phyloP scores from a whole-genome alignment of 2,888 invertebrate genomes.

The Eledona agricola region DNA sequence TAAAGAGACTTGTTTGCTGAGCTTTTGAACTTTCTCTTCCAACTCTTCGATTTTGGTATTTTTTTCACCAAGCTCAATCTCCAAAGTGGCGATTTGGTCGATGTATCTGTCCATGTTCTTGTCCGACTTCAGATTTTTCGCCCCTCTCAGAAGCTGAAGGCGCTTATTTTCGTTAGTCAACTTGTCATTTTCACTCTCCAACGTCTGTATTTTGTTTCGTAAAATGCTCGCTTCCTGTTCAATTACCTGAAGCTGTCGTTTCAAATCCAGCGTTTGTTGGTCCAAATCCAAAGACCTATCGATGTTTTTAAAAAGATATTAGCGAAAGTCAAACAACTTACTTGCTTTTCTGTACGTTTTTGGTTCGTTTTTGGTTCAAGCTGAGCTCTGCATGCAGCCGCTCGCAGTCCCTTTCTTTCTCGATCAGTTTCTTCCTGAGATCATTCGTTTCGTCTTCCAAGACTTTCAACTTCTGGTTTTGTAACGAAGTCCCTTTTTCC shows the following conservation, averaged over 20 bases:
- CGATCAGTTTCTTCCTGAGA: slow-evolving; percentile 77
- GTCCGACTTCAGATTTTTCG: slow-evolving; percentile 66
- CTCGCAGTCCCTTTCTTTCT: slow-evolving; percentile 85
- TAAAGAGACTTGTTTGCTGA: slow-evolving; percentile 49
- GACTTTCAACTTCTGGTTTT: slow-evolving; percentile 72
- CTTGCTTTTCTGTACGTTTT: slow-evolving; percentile 73
- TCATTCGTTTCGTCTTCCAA: slow-evolving; percentile 79
- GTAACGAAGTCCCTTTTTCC: slow-evolving; percentile 65
- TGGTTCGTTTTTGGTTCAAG: slow-evolving; percentile 68
- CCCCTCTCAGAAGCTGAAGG: slow-evolving; percentile 68
- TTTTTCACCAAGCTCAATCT: slow-evolving; percentile 71
- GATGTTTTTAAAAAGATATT: slow-evolving; percentile 33
- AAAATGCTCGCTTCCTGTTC: slow-evolving; percentile 80
- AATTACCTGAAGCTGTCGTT: slow-evolving; percentile 77
- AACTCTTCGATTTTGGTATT: slow-evolving; percentile 68
- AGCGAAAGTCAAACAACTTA: slow-evolving; percentile 56
- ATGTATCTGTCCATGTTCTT: slow-evolving; percentile 68
- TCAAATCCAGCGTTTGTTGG: slow-evolving; percentile 73
- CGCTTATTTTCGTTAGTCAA: slow-evolving; percentile 77
- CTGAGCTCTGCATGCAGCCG: slow-evolving; percentile 77
- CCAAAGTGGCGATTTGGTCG: slow-evolving; percentile 70
- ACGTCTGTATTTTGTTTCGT: slow-evolving; percentile 71
- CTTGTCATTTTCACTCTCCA: slow-evolving; percentile 82
- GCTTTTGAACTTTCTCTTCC: slow-evolving; percentile 60
- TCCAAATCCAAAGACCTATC: slow-evolving; percentile 70